Percentiles rank a stretch among this genome's conserved stretches.
These are phyloP conservation scores for Nephrotoma flavescens DNA, from an alignment of 2,888 invertebrate species.

Conservation along the genomic window DNA sequence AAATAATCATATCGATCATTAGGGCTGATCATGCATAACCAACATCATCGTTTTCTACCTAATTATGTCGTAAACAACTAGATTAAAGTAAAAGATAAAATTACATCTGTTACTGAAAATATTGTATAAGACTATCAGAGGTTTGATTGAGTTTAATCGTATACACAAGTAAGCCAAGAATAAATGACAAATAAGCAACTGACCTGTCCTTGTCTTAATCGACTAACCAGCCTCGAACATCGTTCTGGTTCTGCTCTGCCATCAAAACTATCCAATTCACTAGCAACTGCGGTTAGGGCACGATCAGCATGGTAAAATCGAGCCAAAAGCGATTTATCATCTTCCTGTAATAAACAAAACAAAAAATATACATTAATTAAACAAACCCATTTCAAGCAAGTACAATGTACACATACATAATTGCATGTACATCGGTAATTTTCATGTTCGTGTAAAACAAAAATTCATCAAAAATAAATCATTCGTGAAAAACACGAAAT, in stretches of 20 bases:
- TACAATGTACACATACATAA: neutral
- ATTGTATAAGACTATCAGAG: neutral
- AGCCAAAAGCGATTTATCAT: constrained; percentile 83
- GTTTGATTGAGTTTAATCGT: too few relatives aligned
- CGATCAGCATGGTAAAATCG: constrained; percentile 98
- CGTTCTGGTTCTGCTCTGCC: constrained; percentile 96
- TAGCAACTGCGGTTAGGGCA: constrained; percentile 85
- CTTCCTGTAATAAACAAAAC: constrained; percentile 48
- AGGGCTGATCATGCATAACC: neutral
- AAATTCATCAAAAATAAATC: neutral
- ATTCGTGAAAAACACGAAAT: neutral
- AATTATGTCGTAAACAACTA: neutral
- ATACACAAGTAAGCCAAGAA: neutral
- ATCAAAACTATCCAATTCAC: constrained; percentile 96
- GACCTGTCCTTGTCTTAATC: constrained; percentile 83
- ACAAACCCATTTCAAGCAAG: neutral
- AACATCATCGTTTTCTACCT: neutral
- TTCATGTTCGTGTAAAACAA: neutral
- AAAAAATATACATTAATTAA: neutral
- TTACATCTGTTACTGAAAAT: neutral
- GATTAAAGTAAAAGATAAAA: neutral
- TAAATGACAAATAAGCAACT: neutral
- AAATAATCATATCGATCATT: neutral
- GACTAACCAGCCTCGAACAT: constrained; percentile 89
- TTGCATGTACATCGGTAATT: neutral